These are phyloP conservation scores for Esox lucius DNA, from an alignment of 2,797 vertebrate genomes.

Conservation along the genomic window DNA sequence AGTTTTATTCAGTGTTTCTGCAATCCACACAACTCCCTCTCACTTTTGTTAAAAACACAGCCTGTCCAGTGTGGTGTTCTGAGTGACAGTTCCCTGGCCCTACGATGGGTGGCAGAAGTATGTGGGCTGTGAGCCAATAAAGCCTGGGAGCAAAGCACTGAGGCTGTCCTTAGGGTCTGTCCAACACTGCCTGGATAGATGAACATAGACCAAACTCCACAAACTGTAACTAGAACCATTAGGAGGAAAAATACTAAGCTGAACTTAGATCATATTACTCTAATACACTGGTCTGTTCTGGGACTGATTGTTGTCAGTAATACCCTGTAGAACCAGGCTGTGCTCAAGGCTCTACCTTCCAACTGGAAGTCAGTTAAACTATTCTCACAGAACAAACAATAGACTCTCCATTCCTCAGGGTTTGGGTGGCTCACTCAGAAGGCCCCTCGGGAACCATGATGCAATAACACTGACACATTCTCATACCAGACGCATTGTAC, in stretches of 20 bases:
- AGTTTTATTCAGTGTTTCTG: neutral
- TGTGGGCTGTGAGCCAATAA: constrained; percentile 52
- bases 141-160: constrained; percentile 45
- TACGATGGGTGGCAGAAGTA: constrained; percentile 31
- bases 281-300: neutral
- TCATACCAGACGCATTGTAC: constrained; percentile 2
- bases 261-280: neutral
- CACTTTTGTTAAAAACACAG: neutral
- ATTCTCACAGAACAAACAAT: neutral
- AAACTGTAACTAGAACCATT: neutral
- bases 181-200: neutral
- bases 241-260: neutral
- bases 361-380: neutral
- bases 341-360: neutral
- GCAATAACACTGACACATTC: constrained; percentile 32
- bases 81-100: constrained; percentile 6
- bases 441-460: constrained; percentile 5
- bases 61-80: neutral
- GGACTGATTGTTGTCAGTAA: neutral
- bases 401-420: neutral
- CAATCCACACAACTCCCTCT: neutral
- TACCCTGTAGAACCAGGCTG: neutral
- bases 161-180: constrained; percentile 7
- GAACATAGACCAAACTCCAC: neutral
- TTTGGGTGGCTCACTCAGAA: neutral